Conservation (phyloP, 2,888 invertebrate species). For the Lepetodrilus schrolli region DNA sequence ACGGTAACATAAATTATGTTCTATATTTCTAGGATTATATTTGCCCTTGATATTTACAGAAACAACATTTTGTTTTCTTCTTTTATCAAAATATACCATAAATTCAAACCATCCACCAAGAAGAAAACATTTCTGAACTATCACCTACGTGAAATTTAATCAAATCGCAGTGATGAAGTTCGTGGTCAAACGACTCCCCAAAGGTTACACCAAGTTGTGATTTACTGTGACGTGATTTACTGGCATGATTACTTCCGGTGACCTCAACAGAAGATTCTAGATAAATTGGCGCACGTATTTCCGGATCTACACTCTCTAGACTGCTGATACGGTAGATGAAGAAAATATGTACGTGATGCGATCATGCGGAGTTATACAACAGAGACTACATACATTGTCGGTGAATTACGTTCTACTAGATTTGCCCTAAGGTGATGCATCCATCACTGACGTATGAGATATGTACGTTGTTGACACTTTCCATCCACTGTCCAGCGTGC, state of each 20-base stretch:
- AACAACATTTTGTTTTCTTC: too few relatives aligned
- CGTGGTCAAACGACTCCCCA: too few relatives aligned
- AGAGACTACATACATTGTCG: neutral
- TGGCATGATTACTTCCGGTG: neutral
- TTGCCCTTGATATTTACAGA: too few relatives aligned
- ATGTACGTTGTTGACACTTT: neutral
- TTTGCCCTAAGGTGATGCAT: neutral
- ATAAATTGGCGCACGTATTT: neutral
- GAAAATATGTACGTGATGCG: constrained; percentile 2
- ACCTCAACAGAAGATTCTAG: neutral
- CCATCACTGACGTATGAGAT: neutral
- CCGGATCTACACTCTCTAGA: neutral
- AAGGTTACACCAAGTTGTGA: neutral
- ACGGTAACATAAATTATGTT: too few relatives aligned
- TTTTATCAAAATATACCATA: too few relatives aligned
- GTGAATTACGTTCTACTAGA: neutral
- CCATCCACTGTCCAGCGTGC: neutral
- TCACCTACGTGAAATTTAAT: too few relatives aligned
- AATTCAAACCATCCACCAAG: too few relatives aligned
- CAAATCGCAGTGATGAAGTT: too few relatives aligned
- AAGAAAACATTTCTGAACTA: too few relatives aligned
- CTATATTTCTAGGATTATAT: too few relatives aligned
- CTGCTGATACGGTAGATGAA: neutral
- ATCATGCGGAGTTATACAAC: neutral
- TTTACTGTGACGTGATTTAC: neutral